phyloP scores from a whole-genome alignment of 2,888 invertebrate species.

The Agrochola macilenta region DNA sequence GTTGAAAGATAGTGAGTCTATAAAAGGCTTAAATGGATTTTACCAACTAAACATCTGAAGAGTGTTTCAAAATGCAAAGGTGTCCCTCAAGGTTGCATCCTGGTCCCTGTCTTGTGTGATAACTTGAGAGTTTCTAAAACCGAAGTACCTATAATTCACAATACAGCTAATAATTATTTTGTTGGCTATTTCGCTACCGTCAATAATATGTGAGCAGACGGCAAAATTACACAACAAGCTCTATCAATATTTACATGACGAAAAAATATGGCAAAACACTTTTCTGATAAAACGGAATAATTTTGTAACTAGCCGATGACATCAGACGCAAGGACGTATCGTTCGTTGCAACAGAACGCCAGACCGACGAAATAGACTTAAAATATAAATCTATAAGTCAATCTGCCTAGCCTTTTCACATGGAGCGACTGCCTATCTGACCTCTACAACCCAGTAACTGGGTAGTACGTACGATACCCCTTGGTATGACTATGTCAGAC shows the following conservation, averaged over 20 bases:
- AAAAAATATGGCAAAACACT: conserved; percentile 37
- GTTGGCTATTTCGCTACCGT: not conserved
- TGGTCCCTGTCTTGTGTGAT: not conserved
- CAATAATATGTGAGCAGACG: conserved; percentile 9
- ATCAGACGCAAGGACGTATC: conserved; percentile 17
- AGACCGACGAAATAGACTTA: conserved; percentile 2
- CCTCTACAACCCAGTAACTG: too few relatives aligned
- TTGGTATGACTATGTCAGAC: too few relatives aligned
- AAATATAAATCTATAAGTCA: too few relatives aligned
- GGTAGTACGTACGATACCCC: too few relatives aligned
- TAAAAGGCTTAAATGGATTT: not conserved
- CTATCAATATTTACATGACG: conserved; percentile 36
- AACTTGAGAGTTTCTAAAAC: not conserved
- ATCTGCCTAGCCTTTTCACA: too few relatives aligned
- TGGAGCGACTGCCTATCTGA: too few relatives aligned
- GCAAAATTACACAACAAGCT: conserved; percentile 27
- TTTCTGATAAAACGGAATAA: conserved; percentile 39
- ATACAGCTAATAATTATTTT: not conserved
- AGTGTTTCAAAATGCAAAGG: not conserved
- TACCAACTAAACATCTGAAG: not conserved
- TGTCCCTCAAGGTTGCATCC: conserved; percentile 29
- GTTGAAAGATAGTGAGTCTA: not conserved
- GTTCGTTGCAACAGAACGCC: conserved; percentile 19
- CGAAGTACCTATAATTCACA: not conserved
- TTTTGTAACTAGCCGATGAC: conserved; percentile 45